A percentile compares a stretch with the other conserved stretches of the same genome.
Evolutionary conservation across 2,888 invertebrate genomes (phyloP).

Genomic region (Lamellibrachia columna): DNA sequence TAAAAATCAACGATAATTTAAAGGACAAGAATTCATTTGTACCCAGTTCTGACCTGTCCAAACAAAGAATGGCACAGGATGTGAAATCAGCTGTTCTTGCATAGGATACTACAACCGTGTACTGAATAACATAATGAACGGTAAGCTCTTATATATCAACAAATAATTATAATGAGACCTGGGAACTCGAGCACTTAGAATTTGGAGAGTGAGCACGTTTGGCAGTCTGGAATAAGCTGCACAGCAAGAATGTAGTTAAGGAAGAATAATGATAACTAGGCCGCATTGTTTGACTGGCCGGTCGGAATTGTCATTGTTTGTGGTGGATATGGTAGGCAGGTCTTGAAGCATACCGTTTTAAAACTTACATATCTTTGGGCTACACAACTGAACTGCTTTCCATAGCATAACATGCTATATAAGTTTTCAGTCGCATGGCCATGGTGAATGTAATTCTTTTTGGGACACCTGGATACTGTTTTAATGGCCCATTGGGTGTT

Average conservation of each 20-base stretch:
- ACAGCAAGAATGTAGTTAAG: neutral
- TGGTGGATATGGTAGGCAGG: neutral
- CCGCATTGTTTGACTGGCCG: neutral
- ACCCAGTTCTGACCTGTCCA: neutral
- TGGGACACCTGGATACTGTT: neutral
- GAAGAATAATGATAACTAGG: neutral
- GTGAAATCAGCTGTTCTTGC: neutral
- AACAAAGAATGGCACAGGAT: neutral
- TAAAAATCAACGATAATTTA: neutral
- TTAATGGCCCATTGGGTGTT: neutral
- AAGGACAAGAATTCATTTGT: neutral
- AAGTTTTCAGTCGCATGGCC: neutral
- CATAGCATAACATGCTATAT: neutral
- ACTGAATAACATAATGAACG: neutral
- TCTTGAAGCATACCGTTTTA: neutral
- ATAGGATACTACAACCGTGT: constrained; percentile 2
- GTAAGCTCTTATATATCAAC: neutral
- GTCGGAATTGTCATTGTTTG: neutral
- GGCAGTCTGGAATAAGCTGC: neutral
- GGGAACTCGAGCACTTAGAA: neutral
- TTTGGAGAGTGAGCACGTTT: neutral
- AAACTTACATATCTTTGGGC: neutral
- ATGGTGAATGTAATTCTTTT: neutral
- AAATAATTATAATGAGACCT: neutral
- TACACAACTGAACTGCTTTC: neutral